Evolutionary conservation across 2,797 vertebrate genomes (phyloP), one percentile per base, ranked within the genome.

Genomic region (Ctenopoma kingsleyae): DNA sequence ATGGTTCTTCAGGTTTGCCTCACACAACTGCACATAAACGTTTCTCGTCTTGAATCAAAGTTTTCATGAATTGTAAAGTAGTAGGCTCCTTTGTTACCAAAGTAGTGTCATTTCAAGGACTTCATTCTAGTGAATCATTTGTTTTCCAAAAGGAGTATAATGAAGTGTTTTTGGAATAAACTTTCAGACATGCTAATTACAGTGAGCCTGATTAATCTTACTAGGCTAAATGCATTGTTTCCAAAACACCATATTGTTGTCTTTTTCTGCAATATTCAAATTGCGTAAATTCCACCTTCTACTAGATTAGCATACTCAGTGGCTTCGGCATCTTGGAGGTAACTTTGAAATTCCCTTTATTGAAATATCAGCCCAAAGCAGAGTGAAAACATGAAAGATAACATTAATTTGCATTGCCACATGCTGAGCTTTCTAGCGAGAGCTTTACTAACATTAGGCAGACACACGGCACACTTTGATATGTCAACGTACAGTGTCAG

Each of bases 61-160:
- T 70, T 71, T 32, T 81, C 57, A 67, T 73, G 71, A 71, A 76
- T 60, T 83, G 67, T 58, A 81, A 80, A 85, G 67, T 15, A 60
- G 61, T 2, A 1, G 12, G 54, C 40, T 52, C 12, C 17, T 70
- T 67, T 56, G 57, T 36, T 52, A 27, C 50, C 9, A 23, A 71
- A 61, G 51, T 1, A 0, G 36, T 43, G 35, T 75, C 43, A 56
- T 59, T 60, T 69, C 73, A 74, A 83, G 77, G 71, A 76, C 27
- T 76, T 67, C 55, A 62, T 51, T 70, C 16, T 32, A 77, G 80
- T 17, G 22, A 77, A 17, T 76, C 23, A 48, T 81, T 76, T 71
- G 56, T 79, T 79, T 78, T 19, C 35, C 19, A 68, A 68, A 77
- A 66, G 22, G 11, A 38, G n/a, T 16, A 66, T 30, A 73, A 80